Base-by-base conservation (phyloP, 2,113 vertebrate genomes). In the Geothlypis trichas region DNA sequence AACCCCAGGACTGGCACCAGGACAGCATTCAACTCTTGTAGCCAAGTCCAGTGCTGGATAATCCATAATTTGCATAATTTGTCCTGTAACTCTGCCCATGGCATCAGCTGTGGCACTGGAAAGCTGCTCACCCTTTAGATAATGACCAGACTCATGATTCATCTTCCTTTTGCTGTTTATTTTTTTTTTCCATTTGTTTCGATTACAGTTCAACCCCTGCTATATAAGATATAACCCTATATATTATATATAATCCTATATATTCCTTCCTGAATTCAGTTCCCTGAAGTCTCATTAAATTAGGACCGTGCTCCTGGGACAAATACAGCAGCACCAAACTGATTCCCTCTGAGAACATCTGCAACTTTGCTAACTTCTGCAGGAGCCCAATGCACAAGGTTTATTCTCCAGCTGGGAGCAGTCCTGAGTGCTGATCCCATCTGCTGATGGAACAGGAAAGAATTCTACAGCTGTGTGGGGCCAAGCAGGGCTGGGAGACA, bases 401-500 rank as follows among this genome's bases (percentile, higher is more conserved):
- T 79, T 52, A 20, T 52, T 30, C 49, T 73, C 15, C 46, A 44
- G 41, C 22, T 90, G 63, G 49, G 71, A 73, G 41, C 49, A 69
- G 19, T 28, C 21, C 37, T 62, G n/a, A 57, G 58, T 62, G 37
- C 31, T 61, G 65, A 77, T 39, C 35, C 19, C 33, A 11, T 3
- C 15, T 1, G 4, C 52, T 35, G 72, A 47, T 4, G n/a, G 84
- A 61, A 59, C 12, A 82, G 39, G 61, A 84, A 79, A 15, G 35
- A 47, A 68, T 35, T 57, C 31, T 44, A 26, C 65, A 47, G 20
- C 35, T 11, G 3, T 30, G 19, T 19, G 54, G 41, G 15, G 30
- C 17, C 71, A 65, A 0, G 5, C 18, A 9, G 0, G 0, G 47
- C 62, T 33, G 44, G 39, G 57, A 83, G 39, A 73, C 11, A 35